phyloP scores from a whole-genome alignment of 64 coral and sea anemone species.

The Cladopsammia gracilis region DNA sequence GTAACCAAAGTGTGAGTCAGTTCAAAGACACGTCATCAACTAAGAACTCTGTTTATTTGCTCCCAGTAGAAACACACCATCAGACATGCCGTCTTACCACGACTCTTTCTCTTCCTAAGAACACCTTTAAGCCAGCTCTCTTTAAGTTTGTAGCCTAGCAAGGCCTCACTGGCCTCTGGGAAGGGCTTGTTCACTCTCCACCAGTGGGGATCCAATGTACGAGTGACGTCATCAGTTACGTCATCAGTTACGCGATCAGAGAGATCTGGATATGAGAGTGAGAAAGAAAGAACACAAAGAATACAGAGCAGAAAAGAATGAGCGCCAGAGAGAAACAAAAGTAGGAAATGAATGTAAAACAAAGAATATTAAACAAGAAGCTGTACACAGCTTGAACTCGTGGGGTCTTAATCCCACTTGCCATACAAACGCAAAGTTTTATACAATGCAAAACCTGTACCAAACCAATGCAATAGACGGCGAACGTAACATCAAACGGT shows the following conservation, averaged over 20 bases:
- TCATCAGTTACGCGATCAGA: not conserved
- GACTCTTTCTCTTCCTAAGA: constrained; percentile 10
- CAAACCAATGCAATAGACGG: too few species aligned
- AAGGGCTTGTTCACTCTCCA: constrained; percentile 38
- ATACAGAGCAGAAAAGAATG: not conserved
- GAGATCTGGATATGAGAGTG: not conserved
- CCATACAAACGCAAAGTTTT: too few species aligned
- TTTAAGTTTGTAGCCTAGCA: not conserved
- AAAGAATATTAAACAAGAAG: too few species aligned
- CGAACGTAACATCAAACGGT: too few species aligned
- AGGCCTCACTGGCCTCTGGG: not conserved
- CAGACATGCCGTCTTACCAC: not conserved
- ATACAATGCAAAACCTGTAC: too few species aligned
- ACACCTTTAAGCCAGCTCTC: constrained; percentile 16
- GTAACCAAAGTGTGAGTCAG: too few species aligned
- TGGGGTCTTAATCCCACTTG: too few species aligned
- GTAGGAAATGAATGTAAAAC: not conserved
- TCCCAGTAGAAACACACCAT: not conserved
- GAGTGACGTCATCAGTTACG: constrained; percentile 1
- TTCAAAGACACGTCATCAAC: too few species aligned
- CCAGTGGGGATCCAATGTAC: constrained; percentile 6
- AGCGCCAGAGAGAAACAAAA: not conserved
- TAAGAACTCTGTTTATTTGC: too few species aligned
- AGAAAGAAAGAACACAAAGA: not conserved
- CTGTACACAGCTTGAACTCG: too few species aligned